Evolutionary conservation across 2,797 vertebrate genomes (phyloP), one percentile per base, ranked within the genome.

Genomic region (Enteromius afrohamiltoni): DNA sequence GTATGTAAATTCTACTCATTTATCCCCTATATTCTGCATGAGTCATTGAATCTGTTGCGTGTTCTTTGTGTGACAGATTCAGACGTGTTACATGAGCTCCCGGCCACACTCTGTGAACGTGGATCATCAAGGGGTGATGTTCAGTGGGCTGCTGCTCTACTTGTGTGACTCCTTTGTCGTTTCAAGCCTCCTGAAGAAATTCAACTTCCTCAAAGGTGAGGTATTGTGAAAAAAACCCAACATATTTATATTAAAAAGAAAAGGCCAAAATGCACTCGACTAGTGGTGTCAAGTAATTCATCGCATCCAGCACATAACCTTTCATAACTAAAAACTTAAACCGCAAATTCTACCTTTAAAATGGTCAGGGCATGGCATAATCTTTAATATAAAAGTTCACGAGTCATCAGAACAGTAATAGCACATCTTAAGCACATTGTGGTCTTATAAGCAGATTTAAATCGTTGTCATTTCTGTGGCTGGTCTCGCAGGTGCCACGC

Each of bases 141-240:
- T 98, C 95, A 98, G 98, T 6, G 98, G 98, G 17, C 95, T 99
- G 40, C 95, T 99, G 85, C 94, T 99, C 87, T 99, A 99, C 90
- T 96, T 99, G 91, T 99, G 97, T 0, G 97, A 99, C 94, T 99
- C 98, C 88, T 99, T 98, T 0, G 97, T 99, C 0, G 95, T 96
- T 31, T 96, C 98, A 23, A 96, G 96, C 83, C 96, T 99, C 86
- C 96, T 99, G 86, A 98, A 97, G 93, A 96, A 94, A 85, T 99
- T 98, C 91, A 93, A 92, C 87, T 99, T 99, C 91, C 95, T 99
- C 88, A 98, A 98, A 98, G 98, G 98, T 99, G 92, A 90, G 62
- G 9, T 21, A 7, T 3, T 49, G 10, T 70, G 16, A 17, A 26
- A 70, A 26, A 51, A 19, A 29, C 29, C 1, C 1, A 17, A 0